phyloP scores from a whole-genome alignment of 1,140 invertebrate species.

The Cheumatopsyche charites region DNA sequence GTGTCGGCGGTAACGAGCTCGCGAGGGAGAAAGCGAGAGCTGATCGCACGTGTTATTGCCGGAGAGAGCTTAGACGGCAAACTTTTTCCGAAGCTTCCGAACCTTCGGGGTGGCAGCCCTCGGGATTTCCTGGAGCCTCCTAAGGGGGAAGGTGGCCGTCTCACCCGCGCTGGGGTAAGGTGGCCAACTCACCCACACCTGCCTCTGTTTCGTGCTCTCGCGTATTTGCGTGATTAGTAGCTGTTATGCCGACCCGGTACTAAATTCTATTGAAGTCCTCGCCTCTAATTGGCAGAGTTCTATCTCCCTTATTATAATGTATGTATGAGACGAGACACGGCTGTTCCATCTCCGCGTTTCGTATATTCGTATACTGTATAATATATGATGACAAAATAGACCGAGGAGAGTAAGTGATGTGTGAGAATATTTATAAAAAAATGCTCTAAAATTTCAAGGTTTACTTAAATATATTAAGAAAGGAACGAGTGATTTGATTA shows the following conservation, averaged over 20 bases:
- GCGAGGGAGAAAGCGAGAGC: not conserved
- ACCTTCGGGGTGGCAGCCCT: not conserved
- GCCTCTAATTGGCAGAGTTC: constrained; percentile 29
- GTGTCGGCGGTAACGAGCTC: constrained; percentile 14
- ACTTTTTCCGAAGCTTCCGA: constrained; percentile 32
- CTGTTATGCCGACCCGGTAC: constrained; percentile 34
- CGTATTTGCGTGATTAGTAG: constrained; percentile 37
- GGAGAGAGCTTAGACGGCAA: constrained; percentile 28
- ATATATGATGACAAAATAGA: too few species aligned
- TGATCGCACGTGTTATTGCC: constrained; percentile 18
- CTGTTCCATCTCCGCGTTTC: too few species aligned
- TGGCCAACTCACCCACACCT: not conserved
- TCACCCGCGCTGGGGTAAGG: not conserved
- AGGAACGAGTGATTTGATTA: too few species aligned
- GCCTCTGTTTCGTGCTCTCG: not conserved
- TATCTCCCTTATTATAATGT: not conserved
- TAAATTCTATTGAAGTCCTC: constrained; percentile 35
- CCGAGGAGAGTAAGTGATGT: too few species aligned
- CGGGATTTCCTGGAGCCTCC: too few species aligned
- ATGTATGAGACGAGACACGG: too few species aligned
- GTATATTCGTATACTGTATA: too few species aligned
- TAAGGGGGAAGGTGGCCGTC: too few species aligned
- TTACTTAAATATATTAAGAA: too few species aligned
- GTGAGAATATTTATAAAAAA: too few species aligned
- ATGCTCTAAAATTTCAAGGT: too few species aligned